phyloP scores from a whole-genome alignment of 2,113 vertebrate genomes.

The Forbesichthys papilliferus region DNA sequence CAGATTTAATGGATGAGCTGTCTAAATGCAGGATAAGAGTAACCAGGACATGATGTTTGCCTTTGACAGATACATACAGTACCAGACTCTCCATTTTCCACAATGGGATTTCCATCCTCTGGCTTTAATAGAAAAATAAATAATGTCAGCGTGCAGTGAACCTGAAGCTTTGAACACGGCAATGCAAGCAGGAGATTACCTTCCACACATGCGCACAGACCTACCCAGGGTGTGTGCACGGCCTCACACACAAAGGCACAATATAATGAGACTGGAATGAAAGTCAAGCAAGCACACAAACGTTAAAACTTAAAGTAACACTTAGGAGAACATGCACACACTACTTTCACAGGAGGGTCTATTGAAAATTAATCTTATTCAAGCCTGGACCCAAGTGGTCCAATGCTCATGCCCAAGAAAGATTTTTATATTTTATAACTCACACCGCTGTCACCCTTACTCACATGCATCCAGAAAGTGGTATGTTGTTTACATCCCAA shows the following conservation, averaged over 20 bases:
- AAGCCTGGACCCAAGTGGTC: neutral
- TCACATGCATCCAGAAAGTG: neutral
- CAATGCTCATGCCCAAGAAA: slow-evolving; percentile 5
- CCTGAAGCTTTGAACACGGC: slow-evolving; percentile 50
- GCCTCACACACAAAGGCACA: neutral
- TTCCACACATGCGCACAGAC: slow-evolving; percentile 31
- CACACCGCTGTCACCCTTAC: neutral
- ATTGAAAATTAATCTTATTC: neutral
- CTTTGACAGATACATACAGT: slow-evolving; percentile 34
- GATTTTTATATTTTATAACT: slow-evolving; percentile 1
- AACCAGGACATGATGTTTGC: slow-evolving; percentile 41
- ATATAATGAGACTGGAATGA: too few relatives aligned
- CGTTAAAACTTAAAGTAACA: neutral
- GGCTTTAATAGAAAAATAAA: slow-evolving; percentile 10
- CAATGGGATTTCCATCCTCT: slow-evolving; percentile 54
- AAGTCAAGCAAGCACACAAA: neutral
- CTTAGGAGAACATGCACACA: slow-evolving; percentile 1
- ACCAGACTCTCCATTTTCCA: slow-evolving; percentile 40
- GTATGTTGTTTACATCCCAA: slow-evolving; percentile 14
- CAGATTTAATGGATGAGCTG: slow-evolving; percentile 53
- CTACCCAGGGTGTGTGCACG: neutral
- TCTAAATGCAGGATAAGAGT: slow-evolving; percentile 41
- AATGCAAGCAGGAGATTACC: slow-evolving; percentile 44
- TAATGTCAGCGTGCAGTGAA: slow-evolving; percentile 14
- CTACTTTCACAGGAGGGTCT: neutral